phyloP scores from a whole-genome alignment of 2,797 vertebrate genomes.

The Apogon talboti region DNA sequence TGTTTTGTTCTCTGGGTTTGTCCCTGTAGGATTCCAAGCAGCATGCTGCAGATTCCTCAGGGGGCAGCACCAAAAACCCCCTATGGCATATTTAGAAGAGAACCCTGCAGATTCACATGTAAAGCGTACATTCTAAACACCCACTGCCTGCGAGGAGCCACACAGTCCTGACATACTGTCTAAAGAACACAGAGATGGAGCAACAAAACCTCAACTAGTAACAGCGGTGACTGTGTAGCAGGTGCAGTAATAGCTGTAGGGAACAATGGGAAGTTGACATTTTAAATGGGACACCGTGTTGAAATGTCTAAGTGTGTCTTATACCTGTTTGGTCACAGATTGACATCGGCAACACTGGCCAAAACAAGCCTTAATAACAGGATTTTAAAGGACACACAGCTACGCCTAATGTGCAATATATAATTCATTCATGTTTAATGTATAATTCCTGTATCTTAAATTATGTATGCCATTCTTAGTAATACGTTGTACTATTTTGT shows the following conservation, averaged over 20 bases:
- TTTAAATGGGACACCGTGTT: conserved; percentile 13
- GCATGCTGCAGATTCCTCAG: conserved; percentile 19
- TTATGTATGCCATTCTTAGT: conserved; percentile 26
- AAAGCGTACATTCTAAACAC: conserved; percentile 7
- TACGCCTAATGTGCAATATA: background rate
- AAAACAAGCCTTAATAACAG: background rate
- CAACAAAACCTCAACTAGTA: conserved; percentile 2
- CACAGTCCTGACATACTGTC: conserved; percentile 1
- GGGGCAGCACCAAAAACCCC: conserved; percentile 27
- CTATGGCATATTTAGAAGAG: conserved; percentile 8
- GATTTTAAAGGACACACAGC: background rate
- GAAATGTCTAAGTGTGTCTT: conserved; percentile 11
- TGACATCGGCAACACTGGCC: background rate
- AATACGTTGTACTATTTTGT: conserved; percentile 11
- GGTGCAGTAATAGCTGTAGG: conserved; percentile 12
- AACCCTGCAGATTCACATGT: conserved; percentile 3
- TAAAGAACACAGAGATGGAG: conserved; percentile 2
- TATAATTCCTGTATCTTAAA: conserved; percentile 43
- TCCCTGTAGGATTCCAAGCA: conserved; percentile 26
- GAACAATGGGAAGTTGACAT: background rate
- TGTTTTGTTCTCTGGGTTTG: conserved; percentile 26
- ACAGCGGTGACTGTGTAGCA: conserved; percentile 1
- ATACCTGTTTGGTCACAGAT: conserved; percentile 4
- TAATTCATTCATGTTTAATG: conserved; percentile 38
- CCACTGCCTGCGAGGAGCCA: conserved; percentile 6